A percentile compares a stretch with the other conserved stretches of the same genome.
Conservation (phyloP, 2,113 vertebrate species). For the Dascyllus trimaculatus region DNA sequence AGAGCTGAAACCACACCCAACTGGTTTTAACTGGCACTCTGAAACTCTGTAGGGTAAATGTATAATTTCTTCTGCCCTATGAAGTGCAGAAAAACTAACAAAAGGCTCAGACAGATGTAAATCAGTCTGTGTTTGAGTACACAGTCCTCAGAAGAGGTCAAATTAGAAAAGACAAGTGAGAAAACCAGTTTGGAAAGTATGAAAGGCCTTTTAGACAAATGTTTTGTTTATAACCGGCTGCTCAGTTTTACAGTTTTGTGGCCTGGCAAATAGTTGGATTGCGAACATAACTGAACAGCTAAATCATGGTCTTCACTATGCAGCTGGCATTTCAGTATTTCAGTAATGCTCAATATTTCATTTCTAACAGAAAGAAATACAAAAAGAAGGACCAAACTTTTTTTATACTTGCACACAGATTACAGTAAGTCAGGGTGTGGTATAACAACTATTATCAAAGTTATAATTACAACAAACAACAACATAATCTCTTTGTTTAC, state of each 20-base stretch:
- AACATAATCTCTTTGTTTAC: conserved; percentile 43
- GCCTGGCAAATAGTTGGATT: no score
- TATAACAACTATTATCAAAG: conserved; percentile 15
- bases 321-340: neutral
- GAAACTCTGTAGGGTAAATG: neutral
- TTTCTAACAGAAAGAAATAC: neutral
- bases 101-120: neutral
- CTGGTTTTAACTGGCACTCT: neutral
- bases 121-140: neutral
- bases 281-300: no score
- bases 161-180: neutral
- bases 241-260: no score
- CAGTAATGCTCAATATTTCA: neutral
- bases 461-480: conserved; percentile 31
- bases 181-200: neutral
- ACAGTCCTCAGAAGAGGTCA: neutral
- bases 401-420: neutral
- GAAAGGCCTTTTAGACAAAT: no score
- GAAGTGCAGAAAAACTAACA: neutral
- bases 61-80: neutral
- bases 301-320: no score
- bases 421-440: conserved; percentile 33
- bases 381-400: neutral
- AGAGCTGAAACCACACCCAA: neutral
- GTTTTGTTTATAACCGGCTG: no score